A percentile compares a stretch with the other conserved stretches of the same genome.
phyloP scores from a whole-genome alignment of 2,797 vertebrate genomes.

The Mus minutoides region DNA sequence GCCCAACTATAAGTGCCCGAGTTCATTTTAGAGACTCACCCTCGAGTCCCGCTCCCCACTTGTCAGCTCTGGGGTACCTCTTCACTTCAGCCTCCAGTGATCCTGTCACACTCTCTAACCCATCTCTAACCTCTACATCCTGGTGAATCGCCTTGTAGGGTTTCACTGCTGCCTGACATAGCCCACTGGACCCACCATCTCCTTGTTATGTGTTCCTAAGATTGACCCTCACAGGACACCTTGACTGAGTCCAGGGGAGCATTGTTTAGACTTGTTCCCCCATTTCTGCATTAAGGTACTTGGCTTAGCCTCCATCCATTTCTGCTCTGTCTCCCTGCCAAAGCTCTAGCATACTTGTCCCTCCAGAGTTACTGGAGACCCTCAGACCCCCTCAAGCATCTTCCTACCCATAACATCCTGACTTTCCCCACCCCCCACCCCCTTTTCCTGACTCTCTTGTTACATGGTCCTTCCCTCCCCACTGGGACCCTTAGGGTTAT shows the following conservation, averaged over 20 bases:
- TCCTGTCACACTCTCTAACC: not conserved
- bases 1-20: not conserved
- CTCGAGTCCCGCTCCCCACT: not conserved
- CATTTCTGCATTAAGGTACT: not conserved
- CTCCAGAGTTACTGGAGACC: not conserved
- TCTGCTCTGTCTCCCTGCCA: not conserved
- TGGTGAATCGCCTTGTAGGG: fast-evolving
- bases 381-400: not conserved
- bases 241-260: not conserved
- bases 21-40: not conserved
- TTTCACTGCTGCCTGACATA: not conserved
- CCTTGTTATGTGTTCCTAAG: not conserved
- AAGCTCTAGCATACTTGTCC: not conserved
- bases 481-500: not conserved
- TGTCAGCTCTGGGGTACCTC: not conserved
- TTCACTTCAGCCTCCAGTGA: not conserved
- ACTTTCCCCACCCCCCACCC: not conserved
- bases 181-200: not conserved
- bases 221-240: not conserved
- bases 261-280: not conserved
- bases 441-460: not conserved
- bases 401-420: not conserved
- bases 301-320: not conserved
- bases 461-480: not conserved
- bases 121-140: not conserved